A percentile compares a stretch with the other conserved stretches of the same genome.
Evolutionary conservation across 2,113 vertebrate species (phyloP).

Genomic region (Pelodiscus sinensis): DNA sequence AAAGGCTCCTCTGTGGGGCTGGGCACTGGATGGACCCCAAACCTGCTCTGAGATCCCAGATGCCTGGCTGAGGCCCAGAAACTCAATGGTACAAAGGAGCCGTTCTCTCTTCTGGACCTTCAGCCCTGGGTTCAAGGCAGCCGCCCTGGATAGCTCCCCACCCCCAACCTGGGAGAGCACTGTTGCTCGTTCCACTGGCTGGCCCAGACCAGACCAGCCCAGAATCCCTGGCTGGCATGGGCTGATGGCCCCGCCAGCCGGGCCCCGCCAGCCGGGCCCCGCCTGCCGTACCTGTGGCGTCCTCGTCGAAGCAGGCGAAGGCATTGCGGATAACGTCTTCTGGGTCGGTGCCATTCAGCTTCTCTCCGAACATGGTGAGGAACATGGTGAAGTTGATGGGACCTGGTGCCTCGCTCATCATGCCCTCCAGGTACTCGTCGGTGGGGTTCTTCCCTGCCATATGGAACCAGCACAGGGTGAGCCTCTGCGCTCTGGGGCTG

Average conservation of each 20-base stretch:
- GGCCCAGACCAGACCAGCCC: not conserved
- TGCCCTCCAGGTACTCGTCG: slow-evolving; percentile 96
- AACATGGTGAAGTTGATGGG: slow-evolving; percentile 99
- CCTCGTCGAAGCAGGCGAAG: slow-evolving; percentile 98
- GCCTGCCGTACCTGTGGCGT: slow-evolving; percentile 86
- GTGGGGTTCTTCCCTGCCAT: slow-evolving; percentile 96
- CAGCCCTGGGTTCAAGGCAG: not conserved
- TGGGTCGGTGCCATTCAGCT: slow-evolving; percentile 95
- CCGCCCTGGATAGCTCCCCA: rapidly evolving
- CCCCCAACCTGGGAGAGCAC: not conserved
- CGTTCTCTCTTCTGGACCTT: not conserved
- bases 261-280: not conserved
- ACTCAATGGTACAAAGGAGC: not conserved
- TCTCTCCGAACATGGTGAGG: slow-evolving; percentile 99
- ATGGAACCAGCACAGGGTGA: not conserved
- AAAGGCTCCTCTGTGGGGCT: not conserved
- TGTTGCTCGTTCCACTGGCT: rapidly evolving
- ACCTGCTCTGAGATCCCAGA: not conserved
- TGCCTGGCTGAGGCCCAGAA: not conserved
- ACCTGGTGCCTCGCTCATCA: slow-evolving; percentile 98
- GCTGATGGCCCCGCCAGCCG: too few species aligned
- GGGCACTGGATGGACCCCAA: not conserved
- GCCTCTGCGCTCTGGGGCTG: not conserved
- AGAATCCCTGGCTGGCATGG: rapidly evolving
- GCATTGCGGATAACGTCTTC: slow-evolving; percentile 98